Evolutionary conservation across 2,888 invertebrate genomes (phyloP), one percentile per base, ranked within the genome.

Genomic region (Nephrotoma appendiculata): DNA sequence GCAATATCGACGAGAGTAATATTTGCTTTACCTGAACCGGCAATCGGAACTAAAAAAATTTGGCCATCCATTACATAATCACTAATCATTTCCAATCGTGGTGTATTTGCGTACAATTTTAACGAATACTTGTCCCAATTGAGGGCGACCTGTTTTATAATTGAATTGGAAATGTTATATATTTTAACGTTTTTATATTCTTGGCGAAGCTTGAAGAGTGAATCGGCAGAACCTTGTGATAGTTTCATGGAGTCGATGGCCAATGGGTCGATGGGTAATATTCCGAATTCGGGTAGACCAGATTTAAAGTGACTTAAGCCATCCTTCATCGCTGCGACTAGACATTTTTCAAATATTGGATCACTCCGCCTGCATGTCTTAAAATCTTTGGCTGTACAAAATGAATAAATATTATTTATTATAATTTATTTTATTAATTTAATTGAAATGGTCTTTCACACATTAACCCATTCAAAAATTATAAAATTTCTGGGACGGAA

Each of bases 11-110:
- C 93, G 92, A 95, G 92, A 0, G 95, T 95, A 4, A 95, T 93
- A 88, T 95, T 95, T 0, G 94, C 94, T 86, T 93, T 91, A 0
- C 96, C 96, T 87, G 93, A 93, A 2, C 96, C 95, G 48, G 93
- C 93, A 11, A 96, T 93, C 0, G 95, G 95, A 86, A 96, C 90
- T 19, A 95, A 90, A 5, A 96, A 90, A 87, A 96, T 93, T 85
- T 94, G 92, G 19, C 96, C 96, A 85, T 94, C 93, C 93, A 95
- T 93, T 87, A 93, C 92, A 89, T 96, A 96, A 89, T 95, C 94
- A 0, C 94, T 95, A 5, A 94, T 91, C 88, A 96, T 94, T 89
- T 94, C 93, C 90, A 96, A 90, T 48, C 90, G 89, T 87, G 90
- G 90, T 2, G 90, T 91, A 87, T 89, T 89, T 83, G 91, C 91